phyloP scores from a whole-genome alignment of 2,113 vertebrate genomes.

The Mandrillus leucophaeus region DNA sequence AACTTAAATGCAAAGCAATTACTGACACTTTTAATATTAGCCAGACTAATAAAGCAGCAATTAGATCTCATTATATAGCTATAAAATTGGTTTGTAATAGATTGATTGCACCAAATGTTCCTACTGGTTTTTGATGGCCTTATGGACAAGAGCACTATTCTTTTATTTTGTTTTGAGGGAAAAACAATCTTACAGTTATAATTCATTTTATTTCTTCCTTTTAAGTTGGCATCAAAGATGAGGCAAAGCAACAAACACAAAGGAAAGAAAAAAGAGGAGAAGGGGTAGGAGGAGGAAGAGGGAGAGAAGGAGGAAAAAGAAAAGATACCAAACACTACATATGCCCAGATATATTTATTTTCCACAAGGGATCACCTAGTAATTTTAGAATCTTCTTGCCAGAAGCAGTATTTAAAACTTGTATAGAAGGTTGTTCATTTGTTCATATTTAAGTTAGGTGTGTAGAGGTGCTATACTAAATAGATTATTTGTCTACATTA shows the following conservation, averaged over 20 bases:
- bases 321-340: slow-evolving; percentile 54
- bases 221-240: slow-evolving; percentile 53
- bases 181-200: slow-evolving; percentile 70
- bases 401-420: slow-evolving; percentile 77
- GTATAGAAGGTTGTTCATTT: slow-evolving; percentile 62
- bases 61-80: slow-evolving; percentile 88
- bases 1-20: slow-evolving; percentile 87
- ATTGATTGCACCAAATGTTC: slow-evolving; percentile 85
- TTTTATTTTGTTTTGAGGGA: slow-evolving; percentile 67
- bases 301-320: slow-evolving; percentile 27
- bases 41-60: slow-evolving; percentile 88
- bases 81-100: slow-evolving; percentile 88
- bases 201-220: slow-evolving; percentile 67
- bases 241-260: slow-evolving; percentile 75
- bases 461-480: slow-evolving; percentile 55
- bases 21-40: slow-evolving; percentile 88
- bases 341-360: slow-evolving; percentile 71
- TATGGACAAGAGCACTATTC: slow-evolving; percentile 77
- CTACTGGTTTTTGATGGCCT: slow-evolving; percentile 79
- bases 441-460: slow-evolving; percentile 70
- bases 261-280: slow-evolving; percentile 48
- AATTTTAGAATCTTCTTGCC: slow-evolving; percentile 82
- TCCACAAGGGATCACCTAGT: slow-evolving; percentile 67
- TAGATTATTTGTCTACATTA: slow-evolving; percentile 54
- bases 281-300: not conserved